A percentile compares a stretch with the other conserved stretches of the same genome.
These are phyloP conservation scores for Drosophila tripunctata DNA, from an alignment of 2,888 invertebrate species.

Conservation along the genomic window DNA sequence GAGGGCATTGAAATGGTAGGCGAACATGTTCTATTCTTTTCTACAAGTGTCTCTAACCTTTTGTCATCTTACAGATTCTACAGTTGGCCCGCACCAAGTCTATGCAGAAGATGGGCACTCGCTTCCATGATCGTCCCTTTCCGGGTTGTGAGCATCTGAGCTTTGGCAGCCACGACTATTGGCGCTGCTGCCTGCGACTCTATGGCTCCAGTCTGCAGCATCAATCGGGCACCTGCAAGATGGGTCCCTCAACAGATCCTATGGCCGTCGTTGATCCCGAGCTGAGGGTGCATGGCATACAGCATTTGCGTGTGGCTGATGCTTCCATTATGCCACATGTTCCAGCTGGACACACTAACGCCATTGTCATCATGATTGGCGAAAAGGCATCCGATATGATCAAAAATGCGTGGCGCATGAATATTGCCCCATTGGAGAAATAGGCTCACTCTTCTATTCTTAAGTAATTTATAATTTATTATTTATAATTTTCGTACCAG, in stretches of 20 bases:
- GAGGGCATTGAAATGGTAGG: constrained; percentile 90
- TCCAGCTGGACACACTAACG: constrained; percentile 86
- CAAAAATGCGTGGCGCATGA: constrained; percentile 84
- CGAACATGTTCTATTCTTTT: neutral
- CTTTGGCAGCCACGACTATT: constrained; percentile 89
- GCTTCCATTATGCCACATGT: constrained; percentile 87
- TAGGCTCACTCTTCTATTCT: neutral
- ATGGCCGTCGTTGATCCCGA: constrained; percentile 87
- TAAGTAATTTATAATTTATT: constrained; percentile 53
- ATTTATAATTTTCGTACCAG: constrained; percentile 24
- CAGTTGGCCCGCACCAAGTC: constrained; percentile 85
- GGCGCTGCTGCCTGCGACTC: constrained; percentile 89
- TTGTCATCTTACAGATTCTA: constrained; percentile 85
- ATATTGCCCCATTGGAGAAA: constrained; percentile 22
- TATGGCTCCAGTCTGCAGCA: constrained; percentile 90
- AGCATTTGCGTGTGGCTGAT: constrained; percentile 86
- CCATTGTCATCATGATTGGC: constrained; percentile 86
- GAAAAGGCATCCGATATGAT: constrained; percentile 87
- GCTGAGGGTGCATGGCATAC: constrained; percentile 86
- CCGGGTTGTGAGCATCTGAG: constrained; percentile 88
- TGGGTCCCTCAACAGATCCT: constrained; percentile 87
- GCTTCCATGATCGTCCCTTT: constrained; percentile 86
- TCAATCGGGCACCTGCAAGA: constrained; percentile 89
- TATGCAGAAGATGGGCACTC: constrained; percentile 86
- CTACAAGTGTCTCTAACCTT: neutral